Base-by-base conservation (phyloP, 1,140 invertebrate species). In the Cydia pomonella region DNA sequence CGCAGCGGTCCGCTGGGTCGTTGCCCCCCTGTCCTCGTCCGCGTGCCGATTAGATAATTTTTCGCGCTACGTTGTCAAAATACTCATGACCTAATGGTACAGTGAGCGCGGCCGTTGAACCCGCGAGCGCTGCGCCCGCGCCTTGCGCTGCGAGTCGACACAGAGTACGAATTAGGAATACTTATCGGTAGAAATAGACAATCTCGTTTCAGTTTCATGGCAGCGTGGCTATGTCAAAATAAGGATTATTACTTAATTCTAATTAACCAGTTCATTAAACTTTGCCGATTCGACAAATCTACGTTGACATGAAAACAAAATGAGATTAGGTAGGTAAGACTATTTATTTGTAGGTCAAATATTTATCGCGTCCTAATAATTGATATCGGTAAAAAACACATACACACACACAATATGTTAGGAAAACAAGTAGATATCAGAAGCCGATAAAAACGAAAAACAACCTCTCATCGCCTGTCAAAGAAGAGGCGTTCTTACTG, bases 31-130 rank as follows among this genome's bases (percentile, higher is more conserved):
- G 91, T 91, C 88, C 89, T 91, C 89, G 89, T 85, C 87, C 87
- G 90, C 85, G 89, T 91, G 89, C 91, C 88, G 89, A 88, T 92
- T 92, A 92, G 89, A 92, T 92, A 92, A 92, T 92, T 92, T 59
- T 89, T 88, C 89, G 87, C 86, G 86, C 84, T 88, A 85, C 91
- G 88, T 91, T 92, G 91, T 92, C 91, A 92, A 92, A 92, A 91
- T 92, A 92, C 88, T 91, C 87, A 85, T 92, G 89, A 91, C 91
- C 91, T 83, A 92, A 88, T 92, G 91, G 86, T 91, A 92, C 89
- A 91, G 82, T 92, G 89, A 92, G 84, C 84, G 82, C 47, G 88
- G 83, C 85, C 88, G 83, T 80, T 84, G 88, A 92, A 87, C 90
- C 76, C 86, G 50, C 82, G 79, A 81, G 85, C 80, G 82, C 85